These are phyloP conservation scores for Lepus townsendii DNA, from an alignment of 2,797 vertebrate genomes.

Conservation along the genomic window DNA sequence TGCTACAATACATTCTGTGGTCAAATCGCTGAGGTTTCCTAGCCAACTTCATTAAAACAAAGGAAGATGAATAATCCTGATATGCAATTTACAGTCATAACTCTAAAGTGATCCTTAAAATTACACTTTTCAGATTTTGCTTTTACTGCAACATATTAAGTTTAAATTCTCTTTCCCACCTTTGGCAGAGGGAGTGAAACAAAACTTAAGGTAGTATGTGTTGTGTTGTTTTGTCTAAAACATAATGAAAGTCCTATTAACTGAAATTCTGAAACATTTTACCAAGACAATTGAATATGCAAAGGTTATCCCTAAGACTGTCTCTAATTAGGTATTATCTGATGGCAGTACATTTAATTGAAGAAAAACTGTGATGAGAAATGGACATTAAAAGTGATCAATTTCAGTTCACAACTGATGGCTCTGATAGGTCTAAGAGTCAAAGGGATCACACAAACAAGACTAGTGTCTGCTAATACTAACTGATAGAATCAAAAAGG, in stretches of 20 bases:
- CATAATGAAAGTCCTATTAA: slow-evolving; percentile 61
- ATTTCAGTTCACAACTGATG: too few relatives aligned
- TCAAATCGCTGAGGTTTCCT: slow-evolving; percentile 56
- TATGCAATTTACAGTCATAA: slow-evolving; percentile 52
- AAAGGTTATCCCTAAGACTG: slow-evolving; percentile 47
- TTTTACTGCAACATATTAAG: slow-evolving; percentile 63
- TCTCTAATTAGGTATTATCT: slow-evolving; percentile 47
- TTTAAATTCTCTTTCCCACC: slow-evolving; percentile 30
- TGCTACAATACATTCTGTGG: slow-evolving; percentile 41
- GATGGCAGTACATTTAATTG: background rate
- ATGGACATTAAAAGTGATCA: background rate
- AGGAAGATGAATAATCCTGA: slow-evolving; percentile 50
- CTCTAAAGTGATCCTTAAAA: slow-evolving; percentile 55
- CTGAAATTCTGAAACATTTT: slow-evolving; percentile 60
- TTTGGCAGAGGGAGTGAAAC: slow-evolving; percentile 56
- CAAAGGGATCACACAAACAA: too few relatives aligned
- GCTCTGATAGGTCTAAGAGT: too few relatives aligned
- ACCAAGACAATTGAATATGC: slow-evolving; percentile 54
- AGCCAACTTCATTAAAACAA: slow-evolving; percentile 44
- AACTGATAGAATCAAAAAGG: too few relatives aligned
- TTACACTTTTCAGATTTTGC: slow-evolving; percentile 46
- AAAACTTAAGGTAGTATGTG: slow-evolving; percentile 16
- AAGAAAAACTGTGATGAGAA: slow-evolving; percentile 55
- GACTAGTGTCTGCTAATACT: too few relatives aligned
- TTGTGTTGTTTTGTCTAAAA: slow-evolving; percentile 51